phyloP scores from a whole-genome alignment of 2,888 invertebrate species.

The Cephus spinipes region DNA sequence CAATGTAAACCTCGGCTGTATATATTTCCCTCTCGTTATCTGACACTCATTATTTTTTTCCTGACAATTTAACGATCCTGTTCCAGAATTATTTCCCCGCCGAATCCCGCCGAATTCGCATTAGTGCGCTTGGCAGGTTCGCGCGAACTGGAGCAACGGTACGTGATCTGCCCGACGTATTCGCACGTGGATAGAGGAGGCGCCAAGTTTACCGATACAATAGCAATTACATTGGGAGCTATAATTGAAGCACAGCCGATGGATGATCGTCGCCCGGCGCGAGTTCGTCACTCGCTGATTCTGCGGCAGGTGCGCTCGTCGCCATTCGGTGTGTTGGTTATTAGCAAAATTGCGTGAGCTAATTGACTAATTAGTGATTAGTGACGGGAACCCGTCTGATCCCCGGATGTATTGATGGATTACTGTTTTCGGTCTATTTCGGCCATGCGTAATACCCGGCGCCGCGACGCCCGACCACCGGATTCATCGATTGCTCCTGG shows the following conservation, averaged over 20 bases:
- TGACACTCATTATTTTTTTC: neutral
- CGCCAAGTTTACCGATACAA: conserved; percentile 47
- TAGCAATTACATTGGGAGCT: conserved; percentile 47
- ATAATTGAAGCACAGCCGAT: conserved; percentile 46
- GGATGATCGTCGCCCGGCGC: conserved; percentile 31
- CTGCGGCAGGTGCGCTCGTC: conserved; percentile 51
- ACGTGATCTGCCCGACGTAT: conserved; percentile 15
- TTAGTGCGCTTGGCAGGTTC: conserved; percentile 8
- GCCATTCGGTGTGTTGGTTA: conserved; percentile 48
- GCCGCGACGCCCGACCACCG: neutral
- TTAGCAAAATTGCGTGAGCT: conserved; percentile 59
- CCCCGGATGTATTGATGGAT: conserved; percentile 50
- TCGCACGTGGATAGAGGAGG: conserved; percentile 26
- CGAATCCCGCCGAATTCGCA: neutral
- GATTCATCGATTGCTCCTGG: conserved; percentile 32
- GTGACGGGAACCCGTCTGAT: conserved; percentile 39
- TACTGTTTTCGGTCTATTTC: conserved; percentile 43
- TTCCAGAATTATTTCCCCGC: neutral
- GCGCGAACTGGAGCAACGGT: neutral
- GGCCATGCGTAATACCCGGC: conserved; percentile 13
- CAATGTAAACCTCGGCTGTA: neutral
- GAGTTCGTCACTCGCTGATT: conserved; percentile 26
- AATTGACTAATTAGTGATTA: conserved; percentile 61
- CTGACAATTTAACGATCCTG: neutral
- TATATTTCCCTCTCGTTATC: neutral